These are phyloP conservation scores for Hippasteria phrygiana DNA, from an alignment of 53 echinoderm and acorn worm species.

Conservation along the genomic window DNA sequence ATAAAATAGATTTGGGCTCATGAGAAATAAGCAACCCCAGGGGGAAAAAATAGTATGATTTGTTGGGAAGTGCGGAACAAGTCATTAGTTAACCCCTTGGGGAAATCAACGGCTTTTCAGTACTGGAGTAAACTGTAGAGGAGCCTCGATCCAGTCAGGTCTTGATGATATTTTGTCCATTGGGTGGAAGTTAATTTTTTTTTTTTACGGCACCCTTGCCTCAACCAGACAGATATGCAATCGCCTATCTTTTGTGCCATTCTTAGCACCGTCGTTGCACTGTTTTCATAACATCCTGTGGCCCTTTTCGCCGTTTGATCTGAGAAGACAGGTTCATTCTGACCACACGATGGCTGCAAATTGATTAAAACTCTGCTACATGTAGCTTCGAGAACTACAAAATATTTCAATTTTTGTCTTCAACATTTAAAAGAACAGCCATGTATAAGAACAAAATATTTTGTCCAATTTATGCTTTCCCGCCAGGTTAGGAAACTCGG, in stretches of 20 bases:
- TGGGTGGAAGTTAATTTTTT: not conserved
- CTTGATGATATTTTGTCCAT: not conserved
- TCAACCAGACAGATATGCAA: not conserved
- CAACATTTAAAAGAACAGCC: too few relatives aligned
- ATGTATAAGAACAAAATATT: too few relatives aligned
- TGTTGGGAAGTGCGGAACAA: not conserved
- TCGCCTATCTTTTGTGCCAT: slow-evolving; percentile 5
- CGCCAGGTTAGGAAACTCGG: too few relatives aligned
- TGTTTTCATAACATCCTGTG: not conserved
- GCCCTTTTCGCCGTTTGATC: not conserved
- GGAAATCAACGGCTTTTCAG: slow-evolving; percentile 14
- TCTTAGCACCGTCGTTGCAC: not conserved
- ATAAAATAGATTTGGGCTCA: not conserved
- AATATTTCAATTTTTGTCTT: too few relatives aligned
- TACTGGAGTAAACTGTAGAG: not conserved
- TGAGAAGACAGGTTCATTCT: not conserved
- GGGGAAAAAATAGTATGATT: not conserved
- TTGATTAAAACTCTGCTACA: too few relatives aligned
- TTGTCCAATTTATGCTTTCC: too few relatives aligned
- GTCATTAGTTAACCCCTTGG: not conserved
- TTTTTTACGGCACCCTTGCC: not conserved
- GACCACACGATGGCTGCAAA: not conserved
- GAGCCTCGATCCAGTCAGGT: not conserved
- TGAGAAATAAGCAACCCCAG: not conserved
- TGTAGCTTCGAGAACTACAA: too few relatives aligned